Evolutionary conservation across 2,888 invertebrate species (phyloP), one percentile per base, ranked within the genome.

Genomic region (Drosophila tanythrix): DNA sequence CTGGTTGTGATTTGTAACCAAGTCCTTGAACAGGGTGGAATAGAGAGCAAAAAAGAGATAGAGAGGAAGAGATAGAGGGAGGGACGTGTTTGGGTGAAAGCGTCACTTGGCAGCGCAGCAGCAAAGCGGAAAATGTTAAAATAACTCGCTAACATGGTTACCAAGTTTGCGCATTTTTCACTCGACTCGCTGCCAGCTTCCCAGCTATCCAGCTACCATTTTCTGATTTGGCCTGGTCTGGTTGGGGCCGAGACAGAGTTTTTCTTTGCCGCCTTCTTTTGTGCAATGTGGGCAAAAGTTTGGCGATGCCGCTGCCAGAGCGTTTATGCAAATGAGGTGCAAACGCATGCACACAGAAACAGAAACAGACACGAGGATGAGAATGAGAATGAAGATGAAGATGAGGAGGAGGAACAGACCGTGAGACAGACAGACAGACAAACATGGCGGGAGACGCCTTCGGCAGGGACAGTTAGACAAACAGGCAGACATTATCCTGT

Each of bases 101-200:
- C 79, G 76, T 62, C 64, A 57, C 31, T 53, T 52, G 61, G 59
- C 53, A 51, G 53, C 46, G 72, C 72, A 77, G 82, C 79, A 79
- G 73, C 67, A 85, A 81, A 88, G 87, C 83, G 89, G 81, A 86
- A 88, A 83, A 88, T 85, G 90, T 84, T 85, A 83, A 90, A 90
- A 88, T 83, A 89, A 87, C 82, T 81, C 89, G 88, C 83, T 87
- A 90, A 90, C 90, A 90, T 90, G 89, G 90, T 88, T 89, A 89
- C 83, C 82, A 88, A 90, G 89, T 89, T 88, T 89, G 89, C 76
- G 85, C 83, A 85, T 89, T 90, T 90, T 89, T 90, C 90, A 90
- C 87, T 90, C 88, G 81, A 82, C 73, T 87, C 88, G 67, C 71
- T 71, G 65, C 73, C 71, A 76, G 76, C 72, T 40, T 65, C 68